A percentile compares a stretch with the other conserved stretches of the same genome.
Conservation (phyloP, 2,797 vertebrate species). For the Pelochelys cantorii region DNA sequence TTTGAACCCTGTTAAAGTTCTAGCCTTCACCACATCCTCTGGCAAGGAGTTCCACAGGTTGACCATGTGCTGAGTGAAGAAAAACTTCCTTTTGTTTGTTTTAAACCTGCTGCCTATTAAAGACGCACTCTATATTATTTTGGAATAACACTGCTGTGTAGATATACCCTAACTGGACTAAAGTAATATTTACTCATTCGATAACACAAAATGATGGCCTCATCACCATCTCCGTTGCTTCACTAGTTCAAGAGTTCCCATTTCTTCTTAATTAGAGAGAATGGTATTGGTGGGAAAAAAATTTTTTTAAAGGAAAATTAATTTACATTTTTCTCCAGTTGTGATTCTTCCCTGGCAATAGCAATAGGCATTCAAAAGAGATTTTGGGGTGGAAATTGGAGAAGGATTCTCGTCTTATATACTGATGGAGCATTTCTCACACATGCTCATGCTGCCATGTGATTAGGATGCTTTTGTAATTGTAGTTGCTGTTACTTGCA, state of each 20-base stretch:
- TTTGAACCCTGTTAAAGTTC: too few relatives aligned
- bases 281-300: not conserved
- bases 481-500: slow-evolving; percentile 35
- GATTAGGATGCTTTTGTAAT: slow-evolving; percentile 14
- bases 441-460: slow-evolving; percentile 60
- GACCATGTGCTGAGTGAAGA: too few relatives aligned
- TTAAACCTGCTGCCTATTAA: too few relatives aligned
- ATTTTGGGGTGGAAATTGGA: slow-evolving; percentile 25
- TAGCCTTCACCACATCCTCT: too few relatives aligned
- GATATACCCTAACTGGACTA: not conserved
- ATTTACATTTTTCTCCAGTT: slow-evolving; percentile 5
- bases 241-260: not conserved
- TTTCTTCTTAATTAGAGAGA: slow-evolving; percentile 11
- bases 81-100: too few relatives aligned
- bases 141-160: too few relatives aligned
- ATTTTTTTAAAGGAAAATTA: not conserved
- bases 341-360: not conserved
- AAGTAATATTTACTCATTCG: slow-evolving; percentile 59
- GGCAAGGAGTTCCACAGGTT: too few relatives aligned
- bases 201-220: slow-evolving; percentile 13
- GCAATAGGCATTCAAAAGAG: not conserved
- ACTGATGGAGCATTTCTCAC: slow-evolving; percentile 15
- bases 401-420: slow-evolving; percentile 41
- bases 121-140: too few relatives aligned
- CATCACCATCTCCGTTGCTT: not conserved